Conservation (phyloP, 2,797 vertebrate species). For the Zalophus californianus region DNA sequence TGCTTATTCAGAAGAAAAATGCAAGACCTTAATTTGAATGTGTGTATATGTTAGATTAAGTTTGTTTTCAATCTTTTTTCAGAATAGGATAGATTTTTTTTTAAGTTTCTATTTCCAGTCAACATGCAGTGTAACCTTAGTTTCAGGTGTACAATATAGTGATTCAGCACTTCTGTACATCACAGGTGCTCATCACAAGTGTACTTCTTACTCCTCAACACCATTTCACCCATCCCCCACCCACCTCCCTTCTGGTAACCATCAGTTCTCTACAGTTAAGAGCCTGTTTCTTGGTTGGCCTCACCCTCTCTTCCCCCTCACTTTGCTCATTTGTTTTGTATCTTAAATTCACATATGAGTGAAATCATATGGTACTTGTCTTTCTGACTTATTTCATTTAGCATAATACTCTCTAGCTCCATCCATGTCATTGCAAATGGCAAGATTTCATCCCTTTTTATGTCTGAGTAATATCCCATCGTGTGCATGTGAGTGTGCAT, state of each 20-base stretch:
- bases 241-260: neutral
- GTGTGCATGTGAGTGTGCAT: neutral
- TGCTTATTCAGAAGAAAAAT: constrained; percentile 28
- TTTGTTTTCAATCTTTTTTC: constrained; percentile 41
- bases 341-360: neutral
- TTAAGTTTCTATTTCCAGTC: neutral
- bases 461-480: neutral
- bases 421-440: neutral
- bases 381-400: neutral
- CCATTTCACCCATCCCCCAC: neutral
- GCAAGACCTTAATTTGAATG: neutral
- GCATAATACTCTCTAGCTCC: neutral
- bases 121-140: neutral
- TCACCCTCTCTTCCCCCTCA: no score
- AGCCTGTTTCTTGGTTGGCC: neutral
- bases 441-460: neutral
- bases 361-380: neutral
- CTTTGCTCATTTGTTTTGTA: no score
- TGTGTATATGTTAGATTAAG: neutral
- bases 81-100: neutral
- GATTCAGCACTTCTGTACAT: neutral
- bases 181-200: neutral
- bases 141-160: neutral
- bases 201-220: neutral
- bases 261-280: neutral